Conservation (phyloP, 1,140 invertebrate genomes). For the Psilanteris sp. region DNA sequence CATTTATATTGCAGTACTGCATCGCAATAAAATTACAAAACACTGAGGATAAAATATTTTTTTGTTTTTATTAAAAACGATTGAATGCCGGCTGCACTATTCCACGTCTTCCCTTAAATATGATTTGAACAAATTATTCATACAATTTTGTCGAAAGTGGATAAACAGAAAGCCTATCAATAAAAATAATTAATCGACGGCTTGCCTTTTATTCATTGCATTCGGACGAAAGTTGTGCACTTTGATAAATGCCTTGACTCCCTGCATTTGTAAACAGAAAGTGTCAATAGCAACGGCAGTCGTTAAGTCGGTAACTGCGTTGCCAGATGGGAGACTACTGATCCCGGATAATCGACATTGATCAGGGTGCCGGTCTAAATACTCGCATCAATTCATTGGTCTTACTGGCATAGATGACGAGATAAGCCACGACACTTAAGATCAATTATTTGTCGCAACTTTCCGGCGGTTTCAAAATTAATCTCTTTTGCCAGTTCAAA, state of each 20-base stretch:
- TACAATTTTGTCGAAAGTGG: too few species aligned
- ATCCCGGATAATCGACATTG: slow-evolving; percentile 60
- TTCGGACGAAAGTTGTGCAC: slow-evolving; percentile 13
- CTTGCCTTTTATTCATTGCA: slow-evolving; percentile 22
- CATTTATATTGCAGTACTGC: too few species aligned
- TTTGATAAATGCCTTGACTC: slow-evolving; percentile 25
- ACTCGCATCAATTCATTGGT: slow-evolving; percentile 49
- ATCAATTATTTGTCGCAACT: slow-evolving; percentile 37
- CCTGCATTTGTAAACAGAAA: slow-evolving; percentile 47
- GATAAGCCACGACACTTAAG: slow-evolving; percentile 51
- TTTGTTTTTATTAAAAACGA: too few species aligned
- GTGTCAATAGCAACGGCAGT: slow-evolving; percentile 50
- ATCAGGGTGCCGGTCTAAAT: slow-evolving; percentile 57
- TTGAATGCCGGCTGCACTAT: too few species aligned
- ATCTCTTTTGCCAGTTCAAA: slow-evolving; percentile 3
- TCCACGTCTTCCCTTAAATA: too few species aligned
- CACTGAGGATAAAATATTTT: too few species aligned
- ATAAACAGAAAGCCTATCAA: slow-evolving; percentile 5
- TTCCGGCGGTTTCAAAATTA: slow-evolving; percentile 4
- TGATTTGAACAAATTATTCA: too few species aligned
- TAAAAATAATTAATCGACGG: slow-evolving; percentile 27
- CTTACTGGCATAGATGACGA: slow-evolving; percentile 43
- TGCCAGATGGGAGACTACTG: slow-evolving; percentile 58
- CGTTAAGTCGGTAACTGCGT: slow-evolving; percentile 52
- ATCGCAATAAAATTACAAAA: too few species aligned